Percentiles rank a stretch among this genome's conserved stretches.
Evolutionary conservation across 2,888 invertebrate genomes (phyloP).

Genomic region (Pristionchus fissidentatus): DNA sequence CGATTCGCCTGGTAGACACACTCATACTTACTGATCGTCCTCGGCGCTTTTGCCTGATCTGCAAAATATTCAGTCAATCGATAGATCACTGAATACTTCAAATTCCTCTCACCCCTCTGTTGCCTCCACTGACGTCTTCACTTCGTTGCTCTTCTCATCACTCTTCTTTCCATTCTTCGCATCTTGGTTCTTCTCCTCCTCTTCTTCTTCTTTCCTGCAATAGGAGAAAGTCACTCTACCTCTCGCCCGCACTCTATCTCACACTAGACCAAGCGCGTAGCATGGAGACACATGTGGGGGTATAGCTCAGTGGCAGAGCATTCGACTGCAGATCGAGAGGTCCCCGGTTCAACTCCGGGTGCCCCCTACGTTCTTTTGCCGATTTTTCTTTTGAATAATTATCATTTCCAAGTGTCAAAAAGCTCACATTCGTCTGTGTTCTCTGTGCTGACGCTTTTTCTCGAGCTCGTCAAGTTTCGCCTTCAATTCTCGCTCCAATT

Average conservation of each 20-base stretch:
- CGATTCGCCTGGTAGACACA: background rate
- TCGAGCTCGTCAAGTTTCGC: constrained; percentile 1
- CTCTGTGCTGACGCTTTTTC: constrained; percentile 20
- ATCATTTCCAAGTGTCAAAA: background rate
- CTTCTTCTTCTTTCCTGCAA: constrained; percentile 40
- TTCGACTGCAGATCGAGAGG: constrained; percentile 75
- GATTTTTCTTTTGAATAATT: background rate
- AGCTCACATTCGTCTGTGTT: constrained; percentile 16
- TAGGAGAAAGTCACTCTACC: background rate
- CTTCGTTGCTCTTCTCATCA: background rate
- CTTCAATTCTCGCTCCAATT: constrained; percentile 29
- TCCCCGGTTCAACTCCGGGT: constrained; percentile 73
- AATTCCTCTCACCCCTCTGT: constrained; percentile 28
- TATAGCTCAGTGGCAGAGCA: constrained; percentile 75
- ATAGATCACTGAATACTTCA: no score
- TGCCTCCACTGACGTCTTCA: background rate
- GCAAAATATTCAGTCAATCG: constrained; percentile 1
- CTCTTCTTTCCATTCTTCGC: background rate
- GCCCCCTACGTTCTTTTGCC: constrained; percentile 61
- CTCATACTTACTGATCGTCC: background rate
- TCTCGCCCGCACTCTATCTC: background rate
- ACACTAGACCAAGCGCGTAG: background rate
- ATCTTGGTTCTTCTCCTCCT: constrained; percentile 14
- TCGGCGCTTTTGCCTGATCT: background rate
- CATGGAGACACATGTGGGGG: constrained; percentile 54